phyloP scores from a whole-genome alignment of 2,888 invertebrate species.

The Agrochola lota region DNA sequence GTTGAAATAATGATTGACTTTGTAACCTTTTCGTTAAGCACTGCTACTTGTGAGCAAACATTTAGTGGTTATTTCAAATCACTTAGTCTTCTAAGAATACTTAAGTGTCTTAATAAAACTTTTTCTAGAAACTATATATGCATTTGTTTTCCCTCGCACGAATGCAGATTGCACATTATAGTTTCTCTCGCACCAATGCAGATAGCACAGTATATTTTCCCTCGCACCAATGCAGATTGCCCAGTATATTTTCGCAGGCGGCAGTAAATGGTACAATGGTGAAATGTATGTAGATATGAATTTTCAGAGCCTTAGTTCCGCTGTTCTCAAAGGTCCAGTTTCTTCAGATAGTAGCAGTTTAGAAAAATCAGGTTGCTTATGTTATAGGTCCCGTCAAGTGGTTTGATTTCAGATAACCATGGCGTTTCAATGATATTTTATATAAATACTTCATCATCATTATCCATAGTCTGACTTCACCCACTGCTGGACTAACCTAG shows the following conservation, averaged over 20 bases:
- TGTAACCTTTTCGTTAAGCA: neutral
- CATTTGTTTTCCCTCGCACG: neutral
- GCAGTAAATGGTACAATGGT: neutral
- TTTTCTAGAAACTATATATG: neutral
- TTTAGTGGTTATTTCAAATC: too few species aligned
- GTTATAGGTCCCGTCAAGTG: too few species aligned
- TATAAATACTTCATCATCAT: too few species aligned
- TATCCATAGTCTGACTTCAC: neutral
- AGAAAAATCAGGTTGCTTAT: neutral
- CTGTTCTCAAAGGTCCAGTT: neutral
- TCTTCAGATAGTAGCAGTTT: neutral
- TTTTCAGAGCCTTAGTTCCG: neutral
- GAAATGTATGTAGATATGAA: too few species aligned
- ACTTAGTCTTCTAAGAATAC: too few species aligned
- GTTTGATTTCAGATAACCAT: neutral
- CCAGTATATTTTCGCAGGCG: slow-evolving; percentile 1
- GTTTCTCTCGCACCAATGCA: neutral
- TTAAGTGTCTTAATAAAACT: too few species aligned
- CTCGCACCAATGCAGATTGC: slow-evolving; percentile 3
- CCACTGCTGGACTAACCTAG: neutral
- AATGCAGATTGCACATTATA: slow-evolving; percentile 4
- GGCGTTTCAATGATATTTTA: neutral
- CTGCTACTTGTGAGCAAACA: too few species aligned
- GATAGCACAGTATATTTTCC: neutral
- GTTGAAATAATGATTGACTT: neutral